Base-by-base conservation (phyloP, 1,140 invertebrate species). In the Bradysia coprophila region DNA sequence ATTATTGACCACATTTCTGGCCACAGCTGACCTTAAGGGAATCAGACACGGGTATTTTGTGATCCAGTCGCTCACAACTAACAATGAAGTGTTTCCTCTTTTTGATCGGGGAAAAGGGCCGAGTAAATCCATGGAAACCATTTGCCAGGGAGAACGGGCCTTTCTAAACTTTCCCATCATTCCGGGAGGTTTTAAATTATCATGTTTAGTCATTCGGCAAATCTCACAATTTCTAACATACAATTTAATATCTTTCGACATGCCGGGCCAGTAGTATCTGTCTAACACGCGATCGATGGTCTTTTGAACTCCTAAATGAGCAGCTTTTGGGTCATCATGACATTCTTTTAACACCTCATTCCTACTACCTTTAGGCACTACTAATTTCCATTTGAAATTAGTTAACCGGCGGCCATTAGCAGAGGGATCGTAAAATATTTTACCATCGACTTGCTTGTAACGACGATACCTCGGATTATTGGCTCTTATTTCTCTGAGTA, bases 141-240 rank as follows among this genome's bases (percentile, higher is more conserved):
- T 24, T 42, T 44, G 46, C 21, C 41, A 47, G 23, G 42, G 42
- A n/a, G 42, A 20, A 24, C 20, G 36, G 2, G 42, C 39, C 6
- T 28, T 28, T 28, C 13, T 28, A 28, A 8, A 28, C 13, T 28
- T 28, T 28, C 24, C 24, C 24, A 28, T 28, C 13, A 28, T 8
- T 28, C 24, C 24, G 6, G 6, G 24, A 6, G 6, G 6, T 28
- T 28, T 28, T 8, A 13, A 28, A 8, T 6, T 28, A 8, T 6
- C 6, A 13, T 28, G 13, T 13, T 28, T 28, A 6, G 13, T 13
- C 13, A 8, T 6, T 28, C 13, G 6, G 24, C 24, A 28, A 28
- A 28, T 28, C 6, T 6, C 13, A 28, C 24, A 28, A 13, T 6
- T 8, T 28, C 13, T 28, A 13, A 28, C 24, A 28, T 28, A 28